These are phyloP conservation scores for Cynoglossus semilaevis DNA, from an alignment of 2,113 vertebrate genomes.

Conservation along the genomic window DNA sequence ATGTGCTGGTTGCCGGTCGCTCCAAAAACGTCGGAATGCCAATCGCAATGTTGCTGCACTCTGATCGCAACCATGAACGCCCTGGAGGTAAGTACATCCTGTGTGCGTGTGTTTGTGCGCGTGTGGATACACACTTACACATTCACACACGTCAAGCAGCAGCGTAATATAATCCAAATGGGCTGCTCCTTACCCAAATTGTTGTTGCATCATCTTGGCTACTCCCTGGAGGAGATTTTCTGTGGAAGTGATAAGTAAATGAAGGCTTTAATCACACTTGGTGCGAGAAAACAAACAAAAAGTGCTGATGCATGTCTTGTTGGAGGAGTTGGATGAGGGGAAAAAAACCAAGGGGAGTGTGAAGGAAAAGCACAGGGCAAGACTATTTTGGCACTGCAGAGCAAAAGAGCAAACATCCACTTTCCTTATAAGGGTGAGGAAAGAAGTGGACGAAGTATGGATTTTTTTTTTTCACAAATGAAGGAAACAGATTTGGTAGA, in stretches of 20 bases:
- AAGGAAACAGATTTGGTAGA: conserved; percentile 32
- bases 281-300: conserved; percentile 15
- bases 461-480: conserved; percentile 25
- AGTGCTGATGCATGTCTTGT: conserved; percentile 20
- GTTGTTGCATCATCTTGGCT: conserved; percentile 40
- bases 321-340: background rate
- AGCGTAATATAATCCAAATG: background rate
- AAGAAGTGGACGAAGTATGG: conserved; percentile 10
- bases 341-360: conserved; percentile 14
- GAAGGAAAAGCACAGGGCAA: conserved; percentile 18
- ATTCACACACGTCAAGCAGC: too few species aligned
- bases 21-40: conserved; percentile 96
- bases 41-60: conserved; percentile 89
- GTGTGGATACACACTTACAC: too few species aligned
- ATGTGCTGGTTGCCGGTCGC: conserved; percentile 88
- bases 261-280: conserved; percentile 3
- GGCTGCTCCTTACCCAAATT: background rate
- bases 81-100: conserved; percentile 82
- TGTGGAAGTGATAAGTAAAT: conserved; percentile 6
- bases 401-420: background rate
- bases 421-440: conserved; percentile 48
- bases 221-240: conserved; percentile 18
- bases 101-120: conserved; percentile 3
- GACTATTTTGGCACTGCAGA: conserved; percentile 12
- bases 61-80: conserved; percentile 84